phyloP scores from a whole-genome alignment of 2,797 vertebrate genomes.

The Sebastes minor region DNA sequence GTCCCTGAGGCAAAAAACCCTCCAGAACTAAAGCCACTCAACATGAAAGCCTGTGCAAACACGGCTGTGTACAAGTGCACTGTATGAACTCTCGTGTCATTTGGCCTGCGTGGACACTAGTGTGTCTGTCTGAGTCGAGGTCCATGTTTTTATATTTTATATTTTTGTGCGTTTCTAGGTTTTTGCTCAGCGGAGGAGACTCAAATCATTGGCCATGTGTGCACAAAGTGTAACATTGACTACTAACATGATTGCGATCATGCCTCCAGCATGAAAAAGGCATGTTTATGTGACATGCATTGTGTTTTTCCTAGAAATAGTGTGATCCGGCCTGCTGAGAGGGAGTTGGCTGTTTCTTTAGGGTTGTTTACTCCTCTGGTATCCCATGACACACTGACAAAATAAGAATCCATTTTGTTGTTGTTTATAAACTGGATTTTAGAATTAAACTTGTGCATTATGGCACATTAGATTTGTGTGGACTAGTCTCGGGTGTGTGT shows the following conservation, averaged over 20 bases:
- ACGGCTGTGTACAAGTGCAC: background rate
- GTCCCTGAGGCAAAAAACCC: conserved; percentile 1
- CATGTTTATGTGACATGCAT: background rate
- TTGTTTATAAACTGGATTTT: background rate
- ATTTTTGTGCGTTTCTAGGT: background rate
- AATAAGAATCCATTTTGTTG: conserved; percentile 40
- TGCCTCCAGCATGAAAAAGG: background rate
- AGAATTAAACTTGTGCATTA: background rate
- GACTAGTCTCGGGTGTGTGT: background rate
- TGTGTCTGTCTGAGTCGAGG: background rate
- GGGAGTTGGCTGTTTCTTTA: conserved; percentile 33
- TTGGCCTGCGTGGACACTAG: background rate
- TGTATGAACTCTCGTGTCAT: background rate
- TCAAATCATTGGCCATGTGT: background rate
- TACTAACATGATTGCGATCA: background rate
- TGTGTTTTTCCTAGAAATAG: conserved; percentile 9
- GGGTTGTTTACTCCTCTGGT: conserved; percentile 50
- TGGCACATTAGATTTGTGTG: background rate
- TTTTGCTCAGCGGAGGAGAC: background rate
- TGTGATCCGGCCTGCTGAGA: background rate
- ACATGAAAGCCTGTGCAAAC: conserved; percentile 33
- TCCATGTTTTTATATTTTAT: background rate
- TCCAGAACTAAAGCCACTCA: conserved; percentile 17
- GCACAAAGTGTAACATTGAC: background rate
- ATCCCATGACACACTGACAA: conserved; percentile 18